Evolutionary conservation across 2,113 vertebrate genomes (phyloP).

Genomic region (Aleadryas rufinucha): DNA sequence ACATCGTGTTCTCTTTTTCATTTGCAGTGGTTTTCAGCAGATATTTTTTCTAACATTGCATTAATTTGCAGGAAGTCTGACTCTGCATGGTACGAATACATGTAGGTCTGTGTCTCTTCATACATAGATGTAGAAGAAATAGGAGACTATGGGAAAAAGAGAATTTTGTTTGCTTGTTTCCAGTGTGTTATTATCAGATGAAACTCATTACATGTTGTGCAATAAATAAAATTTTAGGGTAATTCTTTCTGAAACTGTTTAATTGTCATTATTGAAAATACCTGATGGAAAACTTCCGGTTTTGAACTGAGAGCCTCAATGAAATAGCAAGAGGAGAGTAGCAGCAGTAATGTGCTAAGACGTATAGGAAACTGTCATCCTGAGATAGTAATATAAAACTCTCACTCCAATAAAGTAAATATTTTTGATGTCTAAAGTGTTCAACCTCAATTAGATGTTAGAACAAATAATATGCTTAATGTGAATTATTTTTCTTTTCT

Average conservation of each 20-base stretch:
- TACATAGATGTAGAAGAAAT: not conserved
- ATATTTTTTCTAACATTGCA: not conserved
- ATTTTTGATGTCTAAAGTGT: not conserved
- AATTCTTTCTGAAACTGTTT: not conserved
- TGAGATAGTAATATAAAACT: not conserved
- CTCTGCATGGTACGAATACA: fast-evolving
- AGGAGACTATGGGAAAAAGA: not conserved
- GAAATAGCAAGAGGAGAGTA: not conserved
- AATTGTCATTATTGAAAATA: not conserved
- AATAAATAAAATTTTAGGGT: not conserved
- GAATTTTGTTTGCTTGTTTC: not conserved
- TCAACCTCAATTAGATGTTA: not conserved
- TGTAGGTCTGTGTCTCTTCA: not conserved
- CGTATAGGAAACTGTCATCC: not conserved
- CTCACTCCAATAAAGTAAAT: not conserved
- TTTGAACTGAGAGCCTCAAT: not conserved
- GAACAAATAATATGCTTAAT: not conserved
- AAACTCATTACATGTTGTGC: not conserved
- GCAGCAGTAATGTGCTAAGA: not conserved
- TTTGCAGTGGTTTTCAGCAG: not conserved
- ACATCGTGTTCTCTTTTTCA: not conserved
- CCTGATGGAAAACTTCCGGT: fast-evolving
- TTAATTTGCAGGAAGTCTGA: not conserved
- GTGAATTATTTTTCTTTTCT: not conserved
- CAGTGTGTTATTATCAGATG: not conserved